Evolutionary conservation across 2,113 vertebrate genomes (phyloP), one percentile per base, ranked within the genome.

Genomic region (Pelvicachromis taeniatus): DNA sequence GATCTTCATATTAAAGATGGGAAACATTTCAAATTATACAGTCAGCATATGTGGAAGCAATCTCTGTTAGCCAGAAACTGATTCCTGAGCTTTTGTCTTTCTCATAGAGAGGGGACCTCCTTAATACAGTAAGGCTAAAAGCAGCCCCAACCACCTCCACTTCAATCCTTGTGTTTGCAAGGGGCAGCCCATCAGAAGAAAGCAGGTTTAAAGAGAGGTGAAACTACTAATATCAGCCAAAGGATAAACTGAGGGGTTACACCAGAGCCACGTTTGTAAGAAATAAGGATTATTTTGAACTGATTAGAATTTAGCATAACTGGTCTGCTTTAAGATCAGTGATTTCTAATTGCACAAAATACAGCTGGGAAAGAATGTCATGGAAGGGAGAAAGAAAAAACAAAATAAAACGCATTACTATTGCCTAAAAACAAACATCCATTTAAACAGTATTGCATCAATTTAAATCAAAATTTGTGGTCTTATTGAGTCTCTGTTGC

Each of bases 71-170:
- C 6, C 21, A 45, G 45, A 45, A 45, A 8, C 65, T 70, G n/a
- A n/a, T n/a, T n/a, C n/a, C n/a, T n/a, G n/a, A 17, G 21, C 17
- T 70, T 48, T 21, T 48, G 1, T 9, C 65, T 29, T 26, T 48
- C 38, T 48, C 40, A 73, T 19, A 0, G 0, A 73, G 13, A 45
- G 0, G 21, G 63, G 13, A 45, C 6, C 21, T 42, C 63, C 21
- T 16, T 26, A 70, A 45, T 26, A 17, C 8, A 45, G 9, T 26
- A 45, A 29, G 13, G 40, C 38, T 23, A 23, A 45, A 23, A 68
- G 63, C 12, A 23, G 23, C 68, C 26, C 42, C 42, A 5, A 14
- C 16, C 68, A 75, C 26, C 42, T 48, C 23, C 26, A 19, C 23
- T 31, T 73, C 23, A 75, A 73, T 50, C 23, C 42, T 75, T 75